These are phyloP conservation scores for Brachionus manjavacas DNA, from an alignment of 1,140 invertebrate genomes.

Conservation along the genomic window DNA sequence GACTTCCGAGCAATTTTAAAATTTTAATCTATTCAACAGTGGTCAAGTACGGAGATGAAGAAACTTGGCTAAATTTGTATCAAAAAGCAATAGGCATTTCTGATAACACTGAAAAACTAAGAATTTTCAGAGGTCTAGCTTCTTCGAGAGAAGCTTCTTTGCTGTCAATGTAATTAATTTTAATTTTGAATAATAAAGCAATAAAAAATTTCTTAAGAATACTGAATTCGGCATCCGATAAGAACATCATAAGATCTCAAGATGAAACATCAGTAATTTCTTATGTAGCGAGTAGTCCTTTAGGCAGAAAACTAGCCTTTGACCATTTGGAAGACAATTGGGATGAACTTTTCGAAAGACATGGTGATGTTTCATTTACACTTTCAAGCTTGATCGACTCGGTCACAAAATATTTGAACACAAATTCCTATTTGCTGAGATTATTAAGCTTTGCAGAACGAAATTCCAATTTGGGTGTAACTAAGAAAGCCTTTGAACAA, in stretches of 20 bases:
- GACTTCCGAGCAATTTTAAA: slow-evolving; percentile 29
- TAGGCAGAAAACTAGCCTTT: slow-evolving; percentile 14
- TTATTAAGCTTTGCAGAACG: slow-evolving; percentile 45
- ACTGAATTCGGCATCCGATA: background rate
- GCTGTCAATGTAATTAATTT: background rate
- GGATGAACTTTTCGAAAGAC: slow-evolving; percentile 42
- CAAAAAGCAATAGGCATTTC: background rate
- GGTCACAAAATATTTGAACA: slow-evolving; percentile 46
- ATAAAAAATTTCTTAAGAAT: background rate
- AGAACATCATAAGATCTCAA: background rate
- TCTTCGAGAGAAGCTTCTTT: background rate
- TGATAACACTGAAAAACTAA: slow-evolving; percentile 36
- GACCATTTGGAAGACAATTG: slow-evolving; percentile 35
- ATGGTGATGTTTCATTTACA: slow-evolving; percentile 46
- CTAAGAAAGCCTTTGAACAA: slow-evolving; percentile 67
- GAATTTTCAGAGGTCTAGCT: background rate
- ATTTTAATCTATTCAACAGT: slow-evolving; percentile 19
- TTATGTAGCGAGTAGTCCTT: background rate
- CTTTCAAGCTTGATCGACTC: slow-evolving; percentile 44
- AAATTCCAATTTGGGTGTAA: slow-evolving; percentile 60
- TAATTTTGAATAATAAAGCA: background rate
- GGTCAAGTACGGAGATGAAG: background rate
- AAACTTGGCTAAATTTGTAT: slow-evolving; percentile 9
- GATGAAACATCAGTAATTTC: slow-evolving; percentile 22
- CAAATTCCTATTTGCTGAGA: background rate